A percentile compares a stretch with the other conserved stretches of the same genome.
Conservation (phyloP, 1,140 invertebrate genomes). For the Drosophila kanapiae region DNA sequence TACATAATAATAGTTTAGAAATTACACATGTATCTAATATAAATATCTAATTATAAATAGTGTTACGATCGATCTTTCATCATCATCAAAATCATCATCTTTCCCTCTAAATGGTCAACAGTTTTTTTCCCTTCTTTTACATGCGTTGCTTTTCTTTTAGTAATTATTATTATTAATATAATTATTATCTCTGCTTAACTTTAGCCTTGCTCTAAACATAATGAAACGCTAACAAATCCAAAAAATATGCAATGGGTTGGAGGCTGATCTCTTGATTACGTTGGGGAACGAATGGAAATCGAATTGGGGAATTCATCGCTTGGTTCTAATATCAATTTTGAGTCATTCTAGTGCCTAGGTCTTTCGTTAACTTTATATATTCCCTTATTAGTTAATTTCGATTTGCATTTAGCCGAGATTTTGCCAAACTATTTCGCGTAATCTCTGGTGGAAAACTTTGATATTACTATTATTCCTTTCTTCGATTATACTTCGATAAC, state of each 20-base stretch:
- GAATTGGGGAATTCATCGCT: neutral
- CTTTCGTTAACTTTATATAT: constrained; percentile 19
- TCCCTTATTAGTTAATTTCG: constrained; percentile 16
- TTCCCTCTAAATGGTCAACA: constrained; percentile 72
- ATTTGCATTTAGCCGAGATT: constrained; percentile 11
- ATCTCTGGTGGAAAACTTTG: constrained; percentile 8
- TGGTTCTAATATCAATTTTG: constrained; percentile 30
- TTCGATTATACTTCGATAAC: constrained; percentile 17
- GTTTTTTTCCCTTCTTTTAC: constrained; percentile 47
- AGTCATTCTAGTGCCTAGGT: constrained; percentile 18
- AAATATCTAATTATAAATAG: constrained; percentile 74
- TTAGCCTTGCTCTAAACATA: constrained; percentile 50
- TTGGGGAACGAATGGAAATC: constrained; percentile 13
- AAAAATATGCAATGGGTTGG: constrained; percentile 46
- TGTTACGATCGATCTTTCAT: constrained; percentile 62
- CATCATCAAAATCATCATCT: constrained; percentile 24
- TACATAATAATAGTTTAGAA: constrained; percentile 72
- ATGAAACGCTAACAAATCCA: constrained; percentile 65
- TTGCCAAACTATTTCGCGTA: neutral
- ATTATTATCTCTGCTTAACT: constrained; percentile 51
- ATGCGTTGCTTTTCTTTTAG: constrained; percentile 21
- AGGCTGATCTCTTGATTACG: constrained; percentile 10
- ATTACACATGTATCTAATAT: constrained; percentile 71
- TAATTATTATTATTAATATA: constrained; percentile 21
- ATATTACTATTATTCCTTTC: constrained; percentile 15